Evolutionary conservation across 2,888 invertebrate species (phyloP).

Genomic region (Noctua fimbriata): DNA sequence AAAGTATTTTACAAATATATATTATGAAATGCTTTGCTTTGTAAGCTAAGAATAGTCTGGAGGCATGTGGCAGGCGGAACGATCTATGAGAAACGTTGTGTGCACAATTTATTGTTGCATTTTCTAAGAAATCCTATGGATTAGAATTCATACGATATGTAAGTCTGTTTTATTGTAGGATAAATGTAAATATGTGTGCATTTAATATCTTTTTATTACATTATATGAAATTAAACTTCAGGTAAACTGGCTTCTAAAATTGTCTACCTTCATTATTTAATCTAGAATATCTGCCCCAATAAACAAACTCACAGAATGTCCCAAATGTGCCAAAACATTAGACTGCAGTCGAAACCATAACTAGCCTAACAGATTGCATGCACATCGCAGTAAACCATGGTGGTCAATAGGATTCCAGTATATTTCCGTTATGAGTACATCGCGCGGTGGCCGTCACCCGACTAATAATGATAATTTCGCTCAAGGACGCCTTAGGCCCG

Average conservation of each 20-base stretch:
- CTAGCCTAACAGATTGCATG: background rate
- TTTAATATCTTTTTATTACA: background rate
- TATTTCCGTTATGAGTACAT: conserved; percentile 24
- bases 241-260: background rate
- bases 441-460: background rate
- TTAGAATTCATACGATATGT: background rate
- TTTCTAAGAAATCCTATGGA: conserved; percentile 20
- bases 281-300: background rate
- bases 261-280: too few relatives aligned
- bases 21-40: conserved; percentile 22
- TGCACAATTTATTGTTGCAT: conserved; percentile 27
- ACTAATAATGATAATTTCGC: background rate
- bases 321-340: background rate
- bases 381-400: background rate
- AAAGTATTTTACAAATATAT: conserved; percentile 10
- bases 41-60: conserved; percentile 20
- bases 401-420: conserved; percentile 33
- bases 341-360: conserved; percentile 2
- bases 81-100: conserved; percentile 26
- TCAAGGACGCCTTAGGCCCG: background rate
- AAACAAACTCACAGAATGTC: background rate
- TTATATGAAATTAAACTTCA: background rate
- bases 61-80: conserved; percentile 30
- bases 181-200: background rate
- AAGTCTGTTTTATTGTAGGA: background rate